A percentile compares a stretch with the other conserved stretches of the same genome.
phyloP scores from a whole-genome alignment of 1,140 invertebrate species.

The Drosophila takahashii region DNA sequence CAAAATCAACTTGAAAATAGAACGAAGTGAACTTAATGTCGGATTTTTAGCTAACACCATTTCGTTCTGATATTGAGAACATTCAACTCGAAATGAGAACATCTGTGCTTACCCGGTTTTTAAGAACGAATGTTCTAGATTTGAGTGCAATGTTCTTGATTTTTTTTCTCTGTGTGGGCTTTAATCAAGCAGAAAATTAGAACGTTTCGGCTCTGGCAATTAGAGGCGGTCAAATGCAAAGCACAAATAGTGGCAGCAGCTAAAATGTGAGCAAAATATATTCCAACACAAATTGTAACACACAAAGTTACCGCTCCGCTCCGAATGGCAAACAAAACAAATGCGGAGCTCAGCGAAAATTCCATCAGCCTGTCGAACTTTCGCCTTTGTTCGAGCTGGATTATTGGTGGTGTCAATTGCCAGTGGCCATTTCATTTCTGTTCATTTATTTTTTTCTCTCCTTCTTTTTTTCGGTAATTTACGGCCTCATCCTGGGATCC shows the following conservation, averaged over 20 bases:
- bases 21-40: no score
- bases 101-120: no score
- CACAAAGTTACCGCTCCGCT: slow-evolving; percentile 23
- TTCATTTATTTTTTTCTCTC: slow-evolving; percentile 6
- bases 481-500: slow-evolving; percentile 38
- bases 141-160: no score
- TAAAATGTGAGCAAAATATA: slow-evolving; percentile 31
- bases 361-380: slow-evolving; percentile 62
- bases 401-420: slow-evolving; percentile 82
- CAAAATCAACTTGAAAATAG: no score
- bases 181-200: slow-evolving; percentile 77
- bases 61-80: no score
- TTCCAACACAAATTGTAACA: slow-evolving; percentile 25
- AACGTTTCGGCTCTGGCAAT: slow-evolving; percentile 55
- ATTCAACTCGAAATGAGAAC: no score
- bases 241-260: slow-evolving; percentile 18
- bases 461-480: slow-evolving; percentile 72
- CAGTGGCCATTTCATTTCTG: slow-evolving; percentile 70
- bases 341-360: slow-evolving; percentile 71
- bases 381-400: slow-evolving; percentile 46
- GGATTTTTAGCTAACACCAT: no score
- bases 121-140: no score
- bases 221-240: slow-evolving; percentile 54
- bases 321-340: slow-evolving; percentile 65
- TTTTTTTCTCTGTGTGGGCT: no score